Base-by-base conservation (phyloP, 2,113 vertebrate genomes). In the Hassar affinis region DNA sequence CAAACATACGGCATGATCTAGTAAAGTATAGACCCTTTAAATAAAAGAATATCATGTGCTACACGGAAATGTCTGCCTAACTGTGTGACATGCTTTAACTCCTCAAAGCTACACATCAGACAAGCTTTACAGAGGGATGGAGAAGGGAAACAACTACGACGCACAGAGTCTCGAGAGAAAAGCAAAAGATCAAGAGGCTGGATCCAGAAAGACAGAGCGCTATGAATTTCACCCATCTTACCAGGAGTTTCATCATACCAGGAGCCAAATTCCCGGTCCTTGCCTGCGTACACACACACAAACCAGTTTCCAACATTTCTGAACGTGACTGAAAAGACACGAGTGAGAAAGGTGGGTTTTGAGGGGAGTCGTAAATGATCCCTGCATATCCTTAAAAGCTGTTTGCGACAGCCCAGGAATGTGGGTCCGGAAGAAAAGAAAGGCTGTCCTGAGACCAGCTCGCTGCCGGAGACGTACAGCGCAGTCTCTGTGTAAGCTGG, bases 371-470 rank as follows among this genome's bases (percentile, higher is more conserved):
- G 72, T 78, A 59, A 30, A 72, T 78, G 78, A 81, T 61, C 82
- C 64, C n/a, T 15, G 78, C 45, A 69, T 64, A 77, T 80, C 82
- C 71, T 77, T 45, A 62, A 80, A 47, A 42, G 2, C 38, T 42
- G 38, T 42, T 42, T 42, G 38, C 38, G 6, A 42, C 38, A 42
- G 72, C 38, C 49, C 68, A 79, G 75, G 86, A 87, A 84, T 85
- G 86, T 79, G 57, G 57, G 71, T 71, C 61, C 57, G 47, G 49
- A 25, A 22, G 47, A 87, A 56, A 83, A 66, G 33, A 78, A 81
- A 82, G 75, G 59, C 86, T 79, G 80, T 69, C 35, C 80, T 85
- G 66, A 64, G 59, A 85, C 78, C 86, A 85, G 83, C 33, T 27
- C 35, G 47, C 30, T 49, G 45, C 66, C 62, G 42, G 17, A 47